Base-by-base conservation (phyloP, 2,888 invertebrate species). In the Azorinus chamasolen region DNA sequence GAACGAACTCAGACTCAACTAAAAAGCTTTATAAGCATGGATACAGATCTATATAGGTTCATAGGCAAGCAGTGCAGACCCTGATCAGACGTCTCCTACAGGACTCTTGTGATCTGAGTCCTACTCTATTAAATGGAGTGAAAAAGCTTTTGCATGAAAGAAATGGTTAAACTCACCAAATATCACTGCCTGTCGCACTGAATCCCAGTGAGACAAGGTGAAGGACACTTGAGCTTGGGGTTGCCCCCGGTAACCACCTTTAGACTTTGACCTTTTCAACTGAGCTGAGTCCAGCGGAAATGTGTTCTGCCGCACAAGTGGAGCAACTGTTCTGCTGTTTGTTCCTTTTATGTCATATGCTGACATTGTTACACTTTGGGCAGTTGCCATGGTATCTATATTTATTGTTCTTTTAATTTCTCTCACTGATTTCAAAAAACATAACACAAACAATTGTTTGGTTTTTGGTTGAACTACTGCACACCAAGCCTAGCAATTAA, bases 161-260 rank as follows among this genome's bases (percentile, higher is more conserved):
- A n/a, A n/a, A n/a, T n/a, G n/a, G n/a, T n/a, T n/a, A n/a, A n/a
- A 77, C 81, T 77, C 50, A 81, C 81, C 81, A 68, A 58, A 66
- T n/a, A 55, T 57, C 2, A 81, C 58, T 18, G 80, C 80, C 39
- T 85, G 76, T 57, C 82, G 84, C 41, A 76, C 73, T 0, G 88
- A 88, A 61, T 87, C 85, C 88, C 88, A 87, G 53, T 88, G 88
- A 0, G 88, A 88, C 55, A 88, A 65, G 18, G 86, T 79, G 51
- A 88, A 69, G 58, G 86, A 83, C 46, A 87, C 77, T 45, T 74
- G 76, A 16, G 76, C 58, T 22, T 58, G 54, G 2, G 58, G 72
- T 22, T 51, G 66, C 39, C 71, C 71, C 20, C 57, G 62, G 18
- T 62, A 68, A 25, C 64, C 43, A 45, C 72, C 70, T n/a, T 58